Percentiles rank a stretch among this genome's conserved stretches.
phyloP scores from a whole-genome alignment of 2,797 vertebrate species.

The Neopelma chrysocephalum region DNA sequence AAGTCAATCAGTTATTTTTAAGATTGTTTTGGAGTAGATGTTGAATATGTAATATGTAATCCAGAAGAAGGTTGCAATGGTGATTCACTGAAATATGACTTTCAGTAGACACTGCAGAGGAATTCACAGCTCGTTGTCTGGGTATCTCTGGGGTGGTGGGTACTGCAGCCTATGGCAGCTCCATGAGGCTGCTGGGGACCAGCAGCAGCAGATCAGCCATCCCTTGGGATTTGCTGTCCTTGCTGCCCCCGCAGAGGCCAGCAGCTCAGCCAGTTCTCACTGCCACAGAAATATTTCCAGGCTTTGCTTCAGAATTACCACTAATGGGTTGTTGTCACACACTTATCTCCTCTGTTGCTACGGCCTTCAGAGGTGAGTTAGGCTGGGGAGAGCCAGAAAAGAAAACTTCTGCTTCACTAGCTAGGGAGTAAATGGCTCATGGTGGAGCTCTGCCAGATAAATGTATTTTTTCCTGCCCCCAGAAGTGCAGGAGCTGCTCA shows the following conservation, averaged over 20 bases:
- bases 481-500: not conserved
- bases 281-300: not conserved
- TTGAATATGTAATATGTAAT: not conserved
- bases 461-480: not conserved
- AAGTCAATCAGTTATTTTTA: slow-evolving; percentile 19
- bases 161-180: not conserved
- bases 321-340: not conserved
- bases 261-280: not conserved
- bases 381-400: not conserved
- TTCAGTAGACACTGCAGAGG: not conserved
- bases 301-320: not conserved
- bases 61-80: not conserved
- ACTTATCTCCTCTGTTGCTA: not conserved
- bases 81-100: not conserved
- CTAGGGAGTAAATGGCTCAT: not conserved
- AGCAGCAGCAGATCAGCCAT: not conserved
- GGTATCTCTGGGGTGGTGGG: not conserved
- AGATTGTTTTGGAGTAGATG: not conserved
- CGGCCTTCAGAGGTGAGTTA: not conserved
- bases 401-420: not conserved
- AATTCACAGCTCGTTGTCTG: not conserved
- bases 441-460: not conserved
- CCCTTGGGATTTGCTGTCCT: not conserved
- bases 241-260: not conserved
- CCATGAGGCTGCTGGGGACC: not conserved